These are phyloP conservation scores for Pholis gunnellus DNA, from an alignment of 2,113 vertebrate species.

Conservation along the genomic window DNA sequence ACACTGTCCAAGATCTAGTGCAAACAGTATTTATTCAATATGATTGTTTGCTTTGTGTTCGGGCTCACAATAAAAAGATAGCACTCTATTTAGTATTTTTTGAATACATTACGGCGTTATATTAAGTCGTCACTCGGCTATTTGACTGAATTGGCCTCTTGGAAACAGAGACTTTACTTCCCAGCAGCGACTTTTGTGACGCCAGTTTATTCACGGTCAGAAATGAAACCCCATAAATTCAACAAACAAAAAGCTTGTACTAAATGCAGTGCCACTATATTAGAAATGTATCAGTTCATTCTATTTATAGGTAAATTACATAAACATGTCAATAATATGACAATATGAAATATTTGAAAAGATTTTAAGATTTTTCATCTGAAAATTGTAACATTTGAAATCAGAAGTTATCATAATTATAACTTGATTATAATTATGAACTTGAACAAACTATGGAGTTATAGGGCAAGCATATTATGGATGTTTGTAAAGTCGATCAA, in stretches of 20 bases:
- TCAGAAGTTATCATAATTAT: neutral
- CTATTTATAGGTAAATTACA: neutral
- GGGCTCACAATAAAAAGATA: slow-evolving; percentile 49
- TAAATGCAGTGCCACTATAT: neutral
- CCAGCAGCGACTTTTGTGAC: slow-evolving; percentile 4
- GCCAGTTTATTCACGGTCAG: neutral
- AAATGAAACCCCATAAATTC: slow-evolving; percentile 2
- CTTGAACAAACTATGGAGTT: slow-evolving; percentile 13
- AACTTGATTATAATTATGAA: no score
- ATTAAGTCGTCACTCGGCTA: slow-evolving; percentile 30
- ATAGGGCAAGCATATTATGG: slow-evolving; percentile 10
- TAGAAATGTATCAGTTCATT: neutral
- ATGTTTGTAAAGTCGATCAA: slow-evolving; percentile 15
- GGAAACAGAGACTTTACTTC: slow-evolving; percentile 9
- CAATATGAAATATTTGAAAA: neutral
- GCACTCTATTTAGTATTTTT: slow-evolving; percentile 25
- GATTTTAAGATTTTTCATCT: neutral
- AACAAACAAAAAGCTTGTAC: neutral
- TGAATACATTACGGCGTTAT: slow-evolving; percentile 29
- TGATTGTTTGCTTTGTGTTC: slow-evolving; percentile 64
- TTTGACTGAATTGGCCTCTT: slow-evolving; percentile 16
- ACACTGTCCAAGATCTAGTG: slow-evolving; percentile 55
- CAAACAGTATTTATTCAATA: slow-evolving; percentile 67
- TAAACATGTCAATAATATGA: neutral
- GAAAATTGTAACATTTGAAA: neutral